phyloP scores from a whole-genome alignment of 2,888 invertebrate genomes.

The Penaeus monodon region DNA sequence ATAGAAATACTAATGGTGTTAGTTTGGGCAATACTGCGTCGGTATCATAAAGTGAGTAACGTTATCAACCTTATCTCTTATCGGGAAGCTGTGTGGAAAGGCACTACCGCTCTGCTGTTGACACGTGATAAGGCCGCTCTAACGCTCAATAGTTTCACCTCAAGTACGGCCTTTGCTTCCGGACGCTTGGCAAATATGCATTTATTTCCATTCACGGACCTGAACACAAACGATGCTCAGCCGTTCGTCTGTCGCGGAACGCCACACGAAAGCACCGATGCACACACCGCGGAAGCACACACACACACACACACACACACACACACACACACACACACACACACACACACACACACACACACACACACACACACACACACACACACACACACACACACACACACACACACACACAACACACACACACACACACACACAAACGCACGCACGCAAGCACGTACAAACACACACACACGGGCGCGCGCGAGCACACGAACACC shows the following conservation, averaged over 20 bases:
- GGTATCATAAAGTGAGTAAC: constrained; percentile 25
- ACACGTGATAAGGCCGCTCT: constrained; percentile 41
- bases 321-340: constrained; percentile 27
- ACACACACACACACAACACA: background rate
- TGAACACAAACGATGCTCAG: background rate
- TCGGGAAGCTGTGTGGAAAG: constrained; percentile 41
- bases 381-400: background rate
- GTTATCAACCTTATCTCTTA: constrained; percentile 48
- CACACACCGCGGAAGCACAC: background rate
- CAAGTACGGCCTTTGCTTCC: constrained; percentile 5
- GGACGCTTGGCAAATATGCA: too few species aligned
- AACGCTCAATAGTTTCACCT: constrained; percentile 35
- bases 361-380: constrained; percentile 19
- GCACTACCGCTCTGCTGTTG: constrained; percentile 50
- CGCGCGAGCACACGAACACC: background rate
- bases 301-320: constrained; percentile 12
- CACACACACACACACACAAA: background rate
- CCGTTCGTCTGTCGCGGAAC: too few species aligned
- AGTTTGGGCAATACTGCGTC: background rate
- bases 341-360: constrained; percentile 24
- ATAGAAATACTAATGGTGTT: too few species aligned
- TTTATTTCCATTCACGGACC: background rate
- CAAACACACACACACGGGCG: background rate
- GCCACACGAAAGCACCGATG: background rate
- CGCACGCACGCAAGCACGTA: background rate